phyloP scores from a whole-genome alignment of 1,140 invertebrate species.

The Copidosoma floridanum region DNA sequence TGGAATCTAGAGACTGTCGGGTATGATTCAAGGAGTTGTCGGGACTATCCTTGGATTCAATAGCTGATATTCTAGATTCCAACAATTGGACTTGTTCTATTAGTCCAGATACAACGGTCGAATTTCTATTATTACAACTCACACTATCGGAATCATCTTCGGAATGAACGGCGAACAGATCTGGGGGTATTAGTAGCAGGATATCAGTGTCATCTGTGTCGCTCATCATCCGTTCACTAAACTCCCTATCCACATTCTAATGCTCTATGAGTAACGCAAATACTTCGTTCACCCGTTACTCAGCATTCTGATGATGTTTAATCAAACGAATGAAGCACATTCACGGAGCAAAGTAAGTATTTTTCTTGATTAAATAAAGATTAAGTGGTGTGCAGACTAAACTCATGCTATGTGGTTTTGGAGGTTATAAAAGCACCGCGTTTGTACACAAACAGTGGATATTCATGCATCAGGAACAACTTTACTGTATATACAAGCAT shows the following conservation, averaged over 20 bases:
- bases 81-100: slow-evolving; percentile 63
- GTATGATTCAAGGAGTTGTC: slow-evolving; percentile 33
- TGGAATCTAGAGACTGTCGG: neutral
- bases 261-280: no score
- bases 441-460: no score
- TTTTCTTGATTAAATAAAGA: no score
- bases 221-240: slow-evolving; percentile 66
- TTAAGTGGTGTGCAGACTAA: no score
- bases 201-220: slow-evolving; percentile 81
- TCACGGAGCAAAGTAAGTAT: no score
- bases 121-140: slow-evolving; percentile 37
- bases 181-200: slow-evolving; percentile 72
- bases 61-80: slow-evolving; percentile 59
- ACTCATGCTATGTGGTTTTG: no score
- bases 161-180: slow-evolving; percentile 63
- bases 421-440: no score
- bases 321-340: no score
- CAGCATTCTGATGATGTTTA: no score
- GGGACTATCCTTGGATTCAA: slow-evolving; percentile 50
- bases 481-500: no score
- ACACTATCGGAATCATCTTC: slow-evolving; percentile 59
- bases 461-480: no score
- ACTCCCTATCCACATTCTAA: slow-evolving; percentile 22
- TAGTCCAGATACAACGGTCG: slow-evolving; percentile 63
- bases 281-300: no score